Evolutionary conservation across 2,797 vertebrate species (phyloP).

Genomic region (Pipistrellus pygmaeus): DNA sequence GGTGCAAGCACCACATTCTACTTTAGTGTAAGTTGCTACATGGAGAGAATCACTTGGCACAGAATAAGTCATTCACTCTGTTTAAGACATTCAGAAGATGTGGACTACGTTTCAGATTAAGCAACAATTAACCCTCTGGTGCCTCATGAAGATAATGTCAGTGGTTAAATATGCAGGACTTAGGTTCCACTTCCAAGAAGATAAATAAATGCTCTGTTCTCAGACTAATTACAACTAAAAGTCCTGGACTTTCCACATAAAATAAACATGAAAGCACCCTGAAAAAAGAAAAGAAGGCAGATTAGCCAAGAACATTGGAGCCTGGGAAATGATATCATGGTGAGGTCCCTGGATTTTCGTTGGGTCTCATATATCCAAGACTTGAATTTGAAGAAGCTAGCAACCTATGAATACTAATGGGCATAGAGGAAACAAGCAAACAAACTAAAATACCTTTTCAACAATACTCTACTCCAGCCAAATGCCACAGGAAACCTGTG

Average conservation of each 20-base stretch:
- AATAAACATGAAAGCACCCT: background rate
- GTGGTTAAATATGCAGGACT: background rate
- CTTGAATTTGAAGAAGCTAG: background rate
- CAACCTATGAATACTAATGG: background rate
- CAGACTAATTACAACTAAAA: background rate
- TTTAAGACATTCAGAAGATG: background rate
- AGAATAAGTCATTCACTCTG: background rate
- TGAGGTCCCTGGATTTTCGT: background rate
- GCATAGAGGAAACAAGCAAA: background rate
- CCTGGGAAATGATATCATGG: background rate
- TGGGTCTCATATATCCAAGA: background rate
- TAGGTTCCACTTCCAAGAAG: background rate
- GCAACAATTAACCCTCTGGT: background rate
- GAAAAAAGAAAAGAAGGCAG: background rate
- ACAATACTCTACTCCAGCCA: background rate
- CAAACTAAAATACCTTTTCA: background rate
- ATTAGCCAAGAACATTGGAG: background rate
- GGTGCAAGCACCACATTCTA: background rate
- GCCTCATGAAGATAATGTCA: background rate
- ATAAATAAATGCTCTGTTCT: background rate
- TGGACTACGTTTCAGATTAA: background rate
- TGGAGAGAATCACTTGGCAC: background rate
- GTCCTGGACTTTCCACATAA: background rate
- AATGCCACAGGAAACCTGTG: background rate
- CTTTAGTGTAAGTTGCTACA: background rate